Evolutionary conservation across 2,888 invertebrate species (phyloP).

Genomic region (Rhodophaea formosa): DNA sequence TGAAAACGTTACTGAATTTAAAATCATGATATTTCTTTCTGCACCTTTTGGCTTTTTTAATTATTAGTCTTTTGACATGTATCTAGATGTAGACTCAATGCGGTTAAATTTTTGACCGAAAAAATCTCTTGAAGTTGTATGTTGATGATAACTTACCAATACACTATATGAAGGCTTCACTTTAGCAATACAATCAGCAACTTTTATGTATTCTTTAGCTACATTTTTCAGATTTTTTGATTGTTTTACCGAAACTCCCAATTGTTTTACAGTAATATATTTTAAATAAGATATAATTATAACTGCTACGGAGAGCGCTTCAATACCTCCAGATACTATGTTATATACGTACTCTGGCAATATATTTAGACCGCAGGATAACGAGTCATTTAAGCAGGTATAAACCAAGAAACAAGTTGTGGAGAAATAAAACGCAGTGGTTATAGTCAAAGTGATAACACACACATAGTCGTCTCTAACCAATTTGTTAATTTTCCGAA

Average conservation of each 20-base stretch:
- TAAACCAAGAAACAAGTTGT: neutral
- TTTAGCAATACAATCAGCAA: conserved; percentile 2
- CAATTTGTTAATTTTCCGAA: neutral
- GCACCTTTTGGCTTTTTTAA: too few species aligned
- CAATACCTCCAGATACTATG: neutral
- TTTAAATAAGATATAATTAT: neutral
- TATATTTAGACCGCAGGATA: neutral
- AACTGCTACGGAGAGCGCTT: neutral
- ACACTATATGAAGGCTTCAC: neutral
- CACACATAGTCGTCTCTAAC: neutral
- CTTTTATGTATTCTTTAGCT: neutral
- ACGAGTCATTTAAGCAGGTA: neutral
- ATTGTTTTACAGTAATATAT: neutral
- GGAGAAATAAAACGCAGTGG: neutral
- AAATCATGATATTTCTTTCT: too few species aligned
- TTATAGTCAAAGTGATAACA: neutral
- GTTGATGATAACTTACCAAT: conserved; percentile 1
- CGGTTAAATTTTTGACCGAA: too few species aligned
- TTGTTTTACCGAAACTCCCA: neutral
- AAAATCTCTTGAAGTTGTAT: too few species aligned
- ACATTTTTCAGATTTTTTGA: neutral
- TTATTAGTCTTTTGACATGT: too few species aligned
- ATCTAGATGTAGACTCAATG: too few species aligned
- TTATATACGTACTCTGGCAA: neutral
- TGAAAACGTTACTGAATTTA: too few species aligned